Evolutionary conservation across 1,140 invertebrate species (phyloP).

Genomic region (Drosophila kanapiae): DNA sequence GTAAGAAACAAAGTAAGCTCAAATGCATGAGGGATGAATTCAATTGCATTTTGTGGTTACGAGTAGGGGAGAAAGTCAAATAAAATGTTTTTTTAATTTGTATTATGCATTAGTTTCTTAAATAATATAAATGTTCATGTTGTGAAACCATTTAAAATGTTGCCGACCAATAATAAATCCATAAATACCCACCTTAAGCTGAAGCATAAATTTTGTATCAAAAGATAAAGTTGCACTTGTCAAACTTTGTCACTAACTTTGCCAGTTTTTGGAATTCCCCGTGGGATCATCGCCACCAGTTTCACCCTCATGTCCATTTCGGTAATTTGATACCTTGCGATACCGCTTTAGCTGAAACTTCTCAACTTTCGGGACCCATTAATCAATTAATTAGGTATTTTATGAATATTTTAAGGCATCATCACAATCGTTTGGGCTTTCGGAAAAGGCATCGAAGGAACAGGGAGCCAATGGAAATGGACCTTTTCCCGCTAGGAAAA

Average conservation of each 20-base stretch:
- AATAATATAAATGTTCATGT: too few species aligned
- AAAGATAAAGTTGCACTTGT: conserved; percentile 19
- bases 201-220: conserved; percentile 37
- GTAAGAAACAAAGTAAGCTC: background rate
- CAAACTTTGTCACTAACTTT: conserved; percentile 56
- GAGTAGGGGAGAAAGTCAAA: background rate
- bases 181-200: background rate
- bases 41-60: background rate
- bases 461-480: conserved; percentile 13
- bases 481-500: conserved; percentile 15
- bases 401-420: conserved; percentile 78
- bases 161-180: too few species aligned
- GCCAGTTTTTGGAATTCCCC: conserved; percentile 21
- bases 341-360: conserved; percentile 64
- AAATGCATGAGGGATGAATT: background rate
- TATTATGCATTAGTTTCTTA: background rate
- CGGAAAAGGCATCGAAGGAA: background rate
- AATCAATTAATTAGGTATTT: conserved; percentile 83
- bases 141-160: too few species aligned
- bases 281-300: background rate
- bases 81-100: background rate
- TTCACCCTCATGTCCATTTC: conserved; percentile 6
- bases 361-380: conserved; percentile 69
- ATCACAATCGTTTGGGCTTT: conserved; percentile 51
- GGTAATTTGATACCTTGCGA: conserved; percentile 68